These are phyloP conservation scores for Diacarnus erythraeanus DNA, from an alignment of 37 sponge, comb jelly and placozoan species.

Conservation along the genomic window DNA sequence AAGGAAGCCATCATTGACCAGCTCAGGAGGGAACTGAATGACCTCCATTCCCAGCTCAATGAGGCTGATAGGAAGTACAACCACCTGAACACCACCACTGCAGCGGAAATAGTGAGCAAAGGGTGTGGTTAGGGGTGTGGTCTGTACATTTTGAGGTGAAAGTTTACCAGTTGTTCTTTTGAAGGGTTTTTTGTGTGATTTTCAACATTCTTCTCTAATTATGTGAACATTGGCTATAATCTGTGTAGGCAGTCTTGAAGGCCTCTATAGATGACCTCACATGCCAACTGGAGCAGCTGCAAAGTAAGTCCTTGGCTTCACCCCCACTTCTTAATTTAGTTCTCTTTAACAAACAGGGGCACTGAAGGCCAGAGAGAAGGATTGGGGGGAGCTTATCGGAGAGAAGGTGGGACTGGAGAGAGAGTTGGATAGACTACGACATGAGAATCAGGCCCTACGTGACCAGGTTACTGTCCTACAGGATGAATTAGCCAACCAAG, in stretches of 20 bases:
- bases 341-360: constrained; percentile 1
- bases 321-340: neutral
- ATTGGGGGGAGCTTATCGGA: constrained; percentile 47
- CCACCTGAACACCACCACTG: constrained; percentile 45
- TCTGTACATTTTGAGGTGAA: too few species aligned
- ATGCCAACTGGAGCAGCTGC: constrained; percentile 41
- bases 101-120: constrained; percentile 54
- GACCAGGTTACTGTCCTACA: constrained; percentile 25
- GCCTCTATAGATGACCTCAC: constrained; percentile 52
- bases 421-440: constrained; percentile 50
- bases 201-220: too few species aligned
- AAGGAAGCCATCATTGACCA: constrained; percentile 56
- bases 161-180: too few species aligned
- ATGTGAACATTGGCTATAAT: too few species aligned
- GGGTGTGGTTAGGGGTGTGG: neutral
- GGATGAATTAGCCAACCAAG: constrained; percentile 45
- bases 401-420: constrained; percentile 47
- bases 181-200: too few species aligned
- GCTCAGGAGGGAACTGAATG: constrained; percentile 49
- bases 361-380: constrained; percentile 14
- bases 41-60: constrained; percentile 33
- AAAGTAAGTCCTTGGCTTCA: constrained; percentile 27
- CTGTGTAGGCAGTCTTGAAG: constrained; percentile 36
- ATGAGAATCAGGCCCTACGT: constrained; percentile 15
- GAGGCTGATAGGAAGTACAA: constrained; percentile 47